These are phyloP conservation scores for Plecturocebus donacophilus DNA, from an alignment of 2,113 vertebrate species.

Conservation along the genomic window DNA sequence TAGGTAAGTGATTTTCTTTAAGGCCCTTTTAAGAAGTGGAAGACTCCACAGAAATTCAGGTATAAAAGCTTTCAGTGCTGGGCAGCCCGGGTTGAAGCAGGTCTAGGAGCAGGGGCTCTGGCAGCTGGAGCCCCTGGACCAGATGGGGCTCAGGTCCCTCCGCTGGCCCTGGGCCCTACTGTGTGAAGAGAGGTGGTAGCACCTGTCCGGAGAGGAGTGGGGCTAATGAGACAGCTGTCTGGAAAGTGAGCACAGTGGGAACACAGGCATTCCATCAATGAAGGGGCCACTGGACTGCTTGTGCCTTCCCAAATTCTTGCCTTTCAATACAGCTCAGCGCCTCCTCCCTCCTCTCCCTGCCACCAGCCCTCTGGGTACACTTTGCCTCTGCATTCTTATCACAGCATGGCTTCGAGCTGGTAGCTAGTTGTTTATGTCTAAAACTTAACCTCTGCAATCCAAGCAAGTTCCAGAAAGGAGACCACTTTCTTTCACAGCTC, in stretches of 20 bases:
- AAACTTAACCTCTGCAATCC: background rate
- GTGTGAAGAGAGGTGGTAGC: background rate
- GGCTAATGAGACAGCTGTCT: rapidly evolving
- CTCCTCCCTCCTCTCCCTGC: background rate
- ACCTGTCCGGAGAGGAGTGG: background rate
- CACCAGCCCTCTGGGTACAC: rapidly evolving
- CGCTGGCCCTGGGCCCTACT: background rate
- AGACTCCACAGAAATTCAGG: background rate
- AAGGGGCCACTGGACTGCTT: rapidly evolving
- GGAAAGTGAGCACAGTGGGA: background rate
- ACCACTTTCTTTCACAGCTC: background rate
- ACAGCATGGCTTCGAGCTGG: background rate
- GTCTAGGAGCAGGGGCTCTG: background rate
- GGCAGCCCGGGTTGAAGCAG: background rate
- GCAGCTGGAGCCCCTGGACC: background rate
- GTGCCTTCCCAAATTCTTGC: background rate
- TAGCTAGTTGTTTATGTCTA: too few relatives aligned
- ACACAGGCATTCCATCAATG: rapidly evolving
- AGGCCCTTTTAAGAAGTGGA: background rate
- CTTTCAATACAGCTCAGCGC: background rate
- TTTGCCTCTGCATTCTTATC: rapidly evolving
- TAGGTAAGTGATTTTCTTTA: background rate
- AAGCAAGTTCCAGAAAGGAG: background rate
- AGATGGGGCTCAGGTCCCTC: background rate
- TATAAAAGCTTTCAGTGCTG: background rate